A percentile compares a stretch with the other conserved stretches of the same genome.
phyloP scores from a whole-genome alignment of 2,888 invertebrate species.

The Cheilosia grossa region DNA sequence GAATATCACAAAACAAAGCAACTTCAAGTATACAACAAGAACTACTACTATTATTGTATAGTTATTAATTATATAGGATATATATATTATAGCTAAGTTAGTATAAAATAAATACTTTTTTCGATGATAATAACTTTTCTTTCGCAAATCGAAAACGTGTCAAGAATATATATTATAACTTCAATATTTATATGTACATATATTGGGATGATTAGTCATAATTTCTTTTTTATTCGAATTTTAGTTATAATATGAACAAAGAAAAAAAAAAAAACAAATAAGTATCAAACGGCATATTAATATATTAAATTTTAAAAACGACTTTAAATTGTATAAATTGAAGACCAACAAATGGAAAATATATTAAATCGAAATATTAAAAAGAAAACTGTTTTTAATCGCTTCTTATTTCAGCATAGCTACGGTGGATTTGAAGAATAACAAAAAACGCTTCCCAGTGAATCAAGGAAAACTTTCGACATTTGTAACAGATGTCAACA shows the following conservation, averaged over 20 bases:
- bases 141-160: constrained; percentile 49
- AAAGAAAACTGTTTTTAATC: constrained; percentile 49
- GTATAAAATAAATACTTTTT: constrained; percentile 5
- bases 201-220: constrained; percentile 43
- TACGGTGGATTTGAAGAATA: neutral
- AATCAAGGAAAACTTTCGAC: constrained; percentile 51
- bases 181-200: constrained; percentile 23
- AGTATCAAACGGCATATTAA: constrained; percentile 54
- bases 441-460: constrained; percentile 14
- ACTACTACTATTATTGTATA: constrained; percentile 26
- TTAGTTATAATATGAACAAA: constrained; percentile 30
- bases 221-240: constrained; percentile 58
- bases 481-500: constrained; percentile 67
- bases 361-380: constrained; percentile 64
- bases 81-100: constrained; percentile 18
- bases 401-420: neutral
- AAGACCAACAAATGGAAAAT: constrained; percentile 64
- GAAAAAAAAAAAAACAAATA: constrained; percentile 25
- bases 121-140: constrained; percentile 8
- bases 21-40: constrained; percentile 37
- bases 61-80: constrained; percentile 13
- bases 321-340: constrained; percentile 68
- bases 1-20: constrained; percentile 41
- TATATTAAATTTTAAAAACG: constrained; percentile 39
- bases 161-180: constrained; percentile 33